Base-by-base conservation (phyloP, 1,140 invertebrate species). In the Drosophila bifasciata region DNA sequence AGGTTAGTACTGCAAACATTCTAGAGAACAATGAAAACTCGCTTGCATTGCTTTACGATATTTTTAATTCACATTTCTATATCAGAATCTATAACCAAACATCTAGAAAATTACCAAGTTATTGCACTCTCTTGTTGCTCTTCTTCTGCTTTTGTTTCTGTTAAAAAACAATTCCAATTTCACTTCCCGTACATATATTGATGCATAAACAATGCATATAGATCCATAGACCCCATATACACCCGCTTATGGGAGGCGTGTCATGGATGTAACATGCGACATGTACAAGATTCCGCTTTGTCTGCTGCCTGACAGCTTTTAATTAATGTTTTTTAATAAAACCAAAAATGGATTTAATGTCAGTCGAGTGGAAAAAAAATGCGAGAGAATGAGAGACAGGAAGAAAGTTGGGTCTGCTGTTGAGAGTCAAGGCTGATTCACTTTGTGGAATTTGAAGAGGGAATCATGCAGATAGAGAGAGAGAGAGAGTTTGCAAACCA, bases 241-340 rank as follows among this genome's bases (percentile, higher is more conserved):
- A 21, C 19, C 6, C 7, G 1, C 19, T 7, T 11, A 13, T 58
- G 52, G 52, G 32, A 49, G 64, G 64, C 64, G 64, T 70, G 66
- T 58, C 46, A 40, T 45, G 32, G 13, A 52, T 43, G 40, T 52
- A 13, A n/a, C 40, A 19, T 13, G 50, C 28, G 40, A 44, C 8
- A 55, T 36, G 25, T n/a, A 25, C n/a, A 23, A 46, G 44, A 61
- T 46, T 52, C 32, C 32, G 50, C 28, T 8, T 49, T 63, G 62
- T 69, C 64, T 57, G 66, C 44, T 50, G 44, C 7, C 44, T 69
- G 67, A 58, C 64, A 69, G 39, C 17, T 25, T 70, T 70, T 59
- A 70, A 70, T 70, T 70, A 70, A 70, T 58, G 53, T 84, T 66
- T 55, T 50, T 61, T 39, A 71, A 51, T 71, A 51, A 70, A 48